Conservation (phyloP, 2,113 vertebrate species). For the Eolophus roseicapilla region DNA sequence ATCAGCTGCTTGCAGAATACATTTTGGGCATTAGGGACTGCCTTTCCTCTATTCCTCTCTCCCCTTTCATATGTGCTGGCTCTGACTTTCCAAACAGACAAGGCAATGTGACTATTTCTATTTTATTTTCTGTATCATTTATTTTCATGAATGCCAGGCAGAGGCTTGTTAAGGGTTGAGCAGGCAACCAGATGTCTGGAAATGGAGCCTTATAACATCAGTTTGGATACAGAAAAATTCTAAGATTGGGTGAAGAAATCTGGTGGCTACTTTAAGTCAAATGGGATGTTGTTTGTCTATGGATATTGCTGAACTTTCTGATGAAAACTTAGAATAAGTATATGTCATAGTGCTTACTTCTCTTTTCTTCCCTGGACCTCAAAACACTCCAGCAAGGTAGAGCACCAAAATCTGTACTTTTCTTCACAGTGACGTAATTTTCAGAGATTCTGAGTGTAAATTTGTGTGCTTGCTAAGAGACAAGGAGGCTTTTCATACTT, state of each 20-base stretch:
- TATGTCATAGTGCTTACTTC: not conserved
- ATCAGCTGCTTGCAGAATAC: not conserved
- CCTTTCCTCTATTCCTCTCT: not conserved
- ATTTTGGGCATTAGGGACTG: not conserved
- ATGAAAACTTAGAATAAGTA: not conserved
- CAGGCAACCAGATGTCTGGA: not conserved
- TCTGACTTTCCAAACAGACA: not conserved
- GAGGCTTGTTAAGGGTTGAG: not conserved
- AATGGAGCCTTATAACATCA: not conserved
- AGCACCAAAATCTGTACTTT: not conserved
- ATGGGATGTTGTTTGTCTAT: not conserved
- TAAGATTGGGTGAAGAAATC: not conserved
- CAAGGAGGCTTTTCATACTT: not conserved
- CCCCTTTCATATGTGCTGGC: not conserved
- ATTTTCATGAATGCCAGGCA: not conserved
- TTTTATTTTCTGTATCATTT: not conserved
- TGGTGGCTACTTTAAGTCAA: not conserved
- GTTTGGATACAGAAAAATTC: not conserved
- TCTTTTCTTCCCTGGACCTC: not conserved
- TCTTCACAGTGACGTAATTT: not conserved
- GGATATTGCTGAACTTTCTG: not conserved
- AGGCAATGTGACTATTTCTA: not conserved
- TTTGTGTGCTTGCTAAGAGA: not conserved
- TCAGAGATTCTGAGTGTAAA: not conserved
- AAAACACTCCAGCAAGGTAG: not conserved